These are phyloP conservation scores for Acrocephalus arundinaceus DNA, from an alignment of 2,113 vertebrate species.

Conservation along the genomic window DNA sequence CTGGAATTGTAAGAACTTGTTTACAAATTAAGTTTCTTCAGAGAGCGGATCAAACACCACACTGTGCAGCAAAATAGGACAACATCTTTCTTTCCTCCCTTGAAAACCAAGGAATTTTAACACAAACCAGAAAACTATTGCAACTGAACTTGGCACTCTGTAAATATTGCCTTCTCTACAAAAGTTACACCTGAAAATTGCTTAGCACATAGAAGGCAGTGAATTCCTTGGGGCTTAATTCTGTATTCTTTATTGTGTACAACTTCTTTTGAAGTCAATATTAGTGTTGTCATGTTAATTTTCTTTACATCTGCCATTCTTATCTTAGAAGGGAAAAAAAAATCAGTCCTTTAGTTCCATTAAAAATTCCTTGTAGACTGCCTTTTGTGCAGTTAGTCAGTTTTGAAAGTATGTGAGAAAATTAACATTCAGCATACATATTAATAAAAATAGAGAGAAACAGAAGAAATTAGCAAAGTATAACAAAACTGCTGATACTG, in stretches of 20 bases:
- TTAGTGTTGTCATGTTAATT: constrained; percentile 52
- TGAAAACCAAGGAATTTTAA: constrained; percentile 11
- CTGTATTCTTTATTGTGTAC: neutral
- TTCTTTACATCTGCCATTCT: constrained; percentile 42
- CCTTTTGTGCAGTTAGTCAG: neutral
- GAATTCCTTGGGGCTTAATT: constrained; percentile 38
- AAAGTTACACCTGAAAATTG: constrained; percentile 78
- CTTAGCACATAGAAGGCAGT: constrained; percentile 41
- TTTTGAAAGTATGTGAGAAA: constrained; percentile 18
- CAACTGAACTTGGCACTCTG: neutral
- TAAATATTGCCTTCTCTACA: constrained; percentile 55
- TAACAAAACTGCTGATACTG: constrained; percentile 10
- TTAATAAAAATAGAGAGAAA: constrained; percentile 22
- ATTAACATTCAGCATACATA: constrained; percentile 22
- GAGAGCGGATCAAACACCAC: constrained; percentile 4
- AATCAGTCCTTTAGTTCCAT: neutral
- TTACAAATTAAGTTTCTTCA: constrained; percentile 24
- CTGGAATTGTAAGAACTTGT: neutral
- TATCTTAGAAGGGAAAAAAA: neutral
- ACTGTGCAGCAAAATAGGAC: neutral
- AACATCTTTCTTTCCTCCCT: neutral
- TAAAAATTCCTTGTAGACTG: constrained; percentile 33
- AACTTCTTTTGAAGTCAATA: constrained; percentile 63
- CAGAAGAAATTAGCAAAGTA: neutral
- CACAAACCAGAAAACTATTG: neutral